Percentiles rank a stretch among this genome's conserved stretches.
Conservation (phyloP, 2,797 vertebrate species). For the Aphelocoma californica region DNA sequence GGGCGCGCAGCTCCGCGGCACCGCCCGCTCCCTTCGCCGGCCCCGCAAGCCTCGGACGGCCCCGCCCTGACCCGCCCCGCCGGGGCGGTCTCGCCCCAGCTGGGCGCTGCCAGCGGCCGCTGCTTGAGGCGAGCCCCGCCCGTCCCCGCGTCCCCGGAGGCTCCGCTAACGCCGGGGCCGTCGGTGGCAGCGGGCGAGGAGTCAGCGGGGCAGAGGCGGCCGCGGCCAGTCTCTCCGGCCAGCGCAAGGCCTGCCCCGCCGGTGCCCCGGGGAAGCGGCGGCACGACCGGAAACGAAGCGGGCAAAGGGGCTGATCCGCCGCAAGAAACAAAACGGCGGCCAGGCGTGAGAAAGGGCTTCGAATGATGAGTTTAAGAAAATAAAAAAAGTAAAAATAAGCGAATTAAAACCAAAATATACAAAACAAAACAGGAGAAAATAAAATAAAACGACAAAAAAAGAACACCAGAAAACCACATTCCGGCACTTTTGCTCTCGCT, state of each 20-base stretch:
- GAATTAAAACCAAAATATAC: not conserved
- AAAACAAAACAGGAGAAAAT: not conserved
- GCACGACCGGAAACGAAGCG: not conserved
- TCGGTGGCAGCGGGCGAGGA: not conserved
- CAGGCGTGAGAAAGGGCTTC: not conserved
- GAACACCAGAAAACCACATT: not conserved
- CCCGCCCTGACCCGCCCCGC: not conserved
- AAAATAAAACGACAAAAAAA: not conserved
- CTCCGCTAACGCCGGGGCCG: not conserved
- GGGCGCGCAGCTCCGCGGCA: not conserved
- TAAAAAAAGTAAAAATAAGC: not conserved
- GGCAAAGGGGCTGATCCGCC: not conserved
- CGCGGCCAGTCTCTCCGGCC: not conserved
- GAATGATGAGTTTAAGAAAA: not conserved
- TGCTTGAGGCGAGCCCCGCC: not conserved
- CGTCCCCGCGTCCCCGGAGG: not conserved
- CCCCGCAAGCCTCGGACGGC: not conserved
- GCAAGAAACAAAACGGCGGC: fast-evolving
- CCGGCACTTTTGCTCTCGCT: not conserved
- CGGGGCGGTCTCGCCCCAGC: not conserved
- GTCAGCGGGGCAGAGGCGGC: not conserved
- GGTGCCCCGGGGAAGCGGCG: not conserved
- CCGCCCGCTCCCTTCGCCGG: too few relatives aligned
- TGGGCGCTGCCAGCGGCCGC: not conserved
- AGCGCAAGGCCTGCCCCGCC: not conserved